phyloP scores from a whole-genome alignment of 2,888 invertebrate genomes.

The Gisinianus flammeolus region DNA sequence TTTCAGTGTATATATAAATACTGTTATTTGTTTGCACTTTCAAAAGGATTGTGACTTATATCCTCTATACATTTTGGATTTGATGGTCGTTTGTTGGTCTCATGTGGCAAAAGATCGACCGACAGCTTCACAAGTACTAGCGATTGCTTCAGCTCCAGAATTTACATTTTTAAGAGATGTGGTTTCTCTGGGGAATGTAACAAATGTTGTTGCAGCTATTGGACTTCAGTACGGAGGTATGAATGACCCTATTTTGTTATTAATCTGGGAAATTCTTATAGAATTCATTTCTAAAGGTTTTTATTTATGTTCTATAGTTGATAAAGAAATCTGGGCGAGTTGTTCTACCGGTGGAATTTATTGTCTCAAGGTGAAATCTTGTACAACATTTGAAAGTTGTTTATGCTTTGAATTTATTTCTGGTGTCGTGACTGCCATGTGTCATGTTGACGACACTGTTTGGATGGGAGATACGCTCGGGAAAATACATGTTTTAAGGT shows the following conservation, averaged over 20 bases:
- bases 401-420: constrained; percentile 57
- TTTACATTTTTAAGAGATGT: constrained; percentile 86
- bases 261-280: too few relatives aligned
- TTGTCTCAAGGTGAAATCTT: constrained; percentile 47
- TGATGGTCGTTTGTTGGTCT: constrained; percentile 96
- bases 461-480: constrained; percentile 92
- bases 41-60: constrained; percentile 65
- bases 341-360: constrained; percentile 58
- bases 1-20: too few relatives aligned
- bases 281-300: too few relatives aligned
- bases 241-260: constrained; percentile 47
- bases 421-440: constrained; percentile 66
- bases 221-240: constrained; percentile 63
- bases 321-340: constrained; percentile 59
- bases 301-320: constrained; percentile 44
- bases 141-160: constrained; percentile 89
- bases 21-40: not conserved
- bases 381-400: constrained; percentile 48
- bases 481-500: constrained; percentile 81
- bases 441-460: constrained; percentile 75
- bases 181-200: constrained; percentile 73
- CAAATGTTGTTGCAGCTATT: constrained; percentile 71
- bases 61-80: constrained; percentile 86
- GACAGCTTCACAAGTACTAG: constrained; percentile 92
- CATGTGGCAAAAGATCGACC: constrained; percentile 80